Evolutionary conservation across 2,113 vertebrate genomes (phyloP), one percentile per base, ranked within the genome.

Genomic region (Corythoichthys intestinalis): DNA sequence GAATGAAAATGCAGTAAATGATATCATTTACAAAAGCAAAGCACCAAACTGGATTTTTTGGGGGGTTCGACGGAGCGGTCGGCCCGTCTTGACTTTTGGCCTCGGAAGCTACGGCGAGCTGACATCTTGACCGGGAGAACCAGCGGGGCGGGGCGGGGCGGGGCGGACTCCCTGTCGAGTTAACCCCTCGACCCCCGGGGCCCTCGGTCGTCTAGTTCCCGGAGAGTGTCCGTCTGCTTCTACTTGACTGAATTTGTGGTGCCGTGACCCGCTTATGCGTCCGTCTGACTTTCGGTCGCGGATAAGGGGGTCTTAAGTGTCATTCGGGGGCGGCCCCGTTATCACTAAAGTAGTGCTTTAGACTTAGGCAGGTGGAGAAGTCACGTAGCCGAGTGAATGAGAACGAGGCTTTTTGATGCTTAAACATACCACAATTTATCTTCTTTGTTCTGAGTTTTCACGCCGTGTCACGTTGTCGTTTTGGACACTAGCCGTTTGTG

Each of bases 181-280:
- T 80, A 74, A 87, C 81, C 85, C 87, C 76, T 66, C 79, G 74
- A 87, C 87, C 89, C 73, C 69, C 74, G 66, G 20, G 74, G 84
- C 85, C 72, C 78, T 88, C 83, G 72, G 78, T 88, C 72, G 77
- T 85, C 84, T 83, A 62, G 71, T 20, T 17, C 63, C 67, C 83
- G 65, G 61, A 74, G 72, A 75, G 73, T 73, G 66, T 67, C 17
- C 1, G 11, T 11, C 8, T n/a, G 17, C 39, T 44, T 62, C 39
- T 44, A 20, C 39, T 44, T 44, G 4, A 11, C 34, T 6, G 12
- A 57, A 48, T 48, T 78, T 75, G 70, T 62, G 10, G 13, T 17
- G 65, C 41, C 15, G 8, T 15, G 38, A 41, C 28, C 13, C 37
- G 15, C 2, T 44, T 56, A 71, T 65, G 65, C 73, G 66, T 53